Conservation (phyloP, 2,888 invertebrate species). For the Masnerella sp. region DNA sequence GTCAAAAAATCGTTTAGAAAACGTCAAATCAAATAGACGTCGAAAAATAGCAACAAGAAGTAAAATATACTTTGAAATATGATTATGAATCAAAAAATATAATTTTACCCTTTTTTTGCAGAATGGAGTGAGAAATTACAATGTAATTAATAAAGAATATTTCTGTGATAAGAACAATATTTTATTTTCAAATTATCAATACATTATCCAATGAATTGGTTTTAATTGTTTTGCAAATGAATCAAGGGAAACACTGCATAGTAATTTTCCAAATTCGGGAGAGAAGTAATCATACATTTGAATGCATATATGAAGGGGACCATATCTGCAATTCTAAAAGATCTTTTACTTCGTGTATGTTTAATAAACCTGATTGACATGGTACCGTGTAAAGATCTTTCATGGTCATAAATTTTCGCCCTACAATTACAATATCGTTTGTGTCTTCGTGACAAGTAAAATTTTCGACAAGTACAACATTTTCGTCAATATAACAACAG, state of each 20-base stretch:
- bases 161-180: neutral
- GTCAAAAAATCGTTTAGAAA: neutral
- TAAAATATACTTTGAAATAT: too few relatives aligned
- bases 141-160: too few relatives aligned
- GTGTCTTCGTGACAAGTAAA: conserved; percentile 1
- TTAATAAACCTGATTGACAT: neutral
- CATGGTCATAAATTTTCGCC: neutral
- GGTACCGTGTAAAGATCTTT: conserved; percentile 10
- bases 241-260: neutral
- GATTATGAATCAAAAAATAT: too few relatives aligned
- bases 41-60: too few relatives aligned
- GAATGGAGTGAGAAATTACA: too few relatives aligned
- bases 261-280: neutral
- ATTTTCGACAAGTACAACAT: conserved; percentile 19
- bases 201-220: neutral
- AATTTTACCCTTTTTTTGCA: too few relatives aligned
- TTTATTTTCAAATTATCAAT: neutral
- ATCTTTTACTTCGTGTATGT: neutral
- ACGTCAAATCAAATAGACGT: neutral
- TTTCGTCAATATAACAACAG: conserved; percentile 4
- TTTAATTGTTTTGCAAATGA: neutral
- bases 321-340: neutral
- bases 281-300: conserved; percentile 5
- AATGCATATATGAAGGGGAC: neutral
- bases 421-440: conserved; percentile 12